Conservation (phyloP, 1,140 invertebrate species). For the Diploscapter pachys region DNA sequence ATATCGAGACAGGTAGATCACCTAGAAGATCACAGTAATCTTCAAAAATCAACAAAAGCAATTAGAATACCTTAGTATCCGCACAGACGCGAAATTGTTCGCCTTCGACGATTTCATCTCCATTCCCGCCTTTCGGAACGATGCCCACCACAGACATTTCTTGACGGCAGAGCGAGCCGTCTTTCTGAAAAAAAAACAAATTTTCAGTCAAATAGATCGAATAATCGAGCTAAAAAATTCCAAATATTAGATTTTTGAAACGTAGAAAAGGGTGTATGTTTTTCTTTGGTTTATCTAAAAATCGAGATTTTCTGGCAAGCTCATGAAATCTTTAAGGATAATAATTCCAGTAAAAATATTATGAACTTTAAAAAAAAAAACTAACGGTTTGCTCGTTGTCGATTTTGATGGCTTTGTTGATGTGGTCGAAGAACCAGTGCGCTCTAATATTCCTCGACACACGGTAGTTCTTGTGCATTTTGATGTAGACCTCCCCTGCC, state of each 20-base stretch:
- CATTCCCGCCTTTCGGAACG: conserved; percentile 19
- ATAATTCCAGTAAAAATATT: no score
- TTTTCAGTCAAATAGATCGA: background rate
- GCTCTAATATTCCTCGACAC: conserved; percentile 74
- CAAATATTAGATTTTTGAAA: no score
- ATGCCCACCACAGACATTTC: conserved; percentile 39
- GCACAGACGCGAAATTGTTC: conserved; percentile 60
- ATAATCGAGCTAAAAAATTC: no score
- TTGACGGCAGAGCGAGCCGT: conserved; percentile 1
- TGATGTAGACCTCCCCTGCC: conserved; percentile 23
- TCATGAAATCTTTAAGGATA: background rate
- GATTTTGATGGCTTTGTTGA: conserved; percentile 67
- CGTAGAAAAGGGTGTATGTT: no score
- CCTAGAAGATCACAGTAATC: no score
- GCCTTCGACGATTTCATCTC: conserved; percentile 14
- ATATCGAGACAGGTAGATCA: no score
- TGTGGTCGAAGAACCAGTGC: conserved; percentile 72
- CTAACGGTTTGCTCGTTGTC: conserved; percentile 14
- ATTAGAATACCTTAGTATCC: conserved; percentile 54
- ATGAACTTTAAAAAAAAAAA: background rate
- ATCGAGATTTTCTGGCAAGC: background rate
- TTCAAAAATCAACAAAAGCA: no score
- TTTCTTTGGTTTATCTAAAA: conserved; percentile 23
- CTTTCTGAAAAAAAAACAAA: conserved; percentile 23
- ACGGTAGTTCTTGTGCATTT: conserved; percentile 60